These are phyloP conservation scores for Sycophila texana DNA, from an alignment of 2,888 invertebrate genomes.

Conservation along the genomic window DNA sequence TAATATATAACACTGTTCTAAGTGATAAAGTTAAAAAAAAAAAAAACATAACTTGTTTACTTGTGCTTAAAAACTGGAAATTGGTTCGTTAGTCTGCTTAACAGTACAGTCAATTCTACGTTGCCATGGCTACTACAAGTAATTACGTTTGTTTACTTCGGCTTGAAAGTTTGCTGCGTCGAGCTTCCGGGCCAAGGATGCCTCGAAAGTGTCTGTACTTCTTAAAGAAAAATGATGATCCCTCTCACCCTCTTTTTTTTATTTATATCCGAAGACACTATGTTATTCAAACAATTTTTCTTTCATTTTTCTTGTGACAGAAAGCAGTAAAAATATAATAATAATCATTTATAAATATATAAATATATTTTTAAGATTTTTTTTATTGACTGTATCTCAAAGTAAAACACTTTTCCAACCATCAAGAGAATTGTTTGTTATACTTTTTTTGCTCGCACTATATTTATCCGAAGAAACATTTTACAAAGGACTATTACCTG, in stretches of 20 bases:
- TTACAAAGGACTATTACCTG: conserved; percentile 19
- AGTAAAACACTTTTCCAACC: not conserved
- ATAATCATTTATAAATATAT: too few species aligned
- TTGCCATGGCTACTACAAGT: conserved; percentile 38
- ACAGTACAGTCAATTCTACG: conserved; percentile 2
- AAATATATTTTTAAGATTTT: not conserved
- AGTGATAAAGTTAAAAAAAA: too few species aligned
- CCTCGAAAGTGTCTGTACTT: conserved; percentile 13
- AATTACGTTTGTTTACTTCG: conserved; percentile 45
- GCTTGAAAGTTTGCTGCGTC: conserved; percentile 24
- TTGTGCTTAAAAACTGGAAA: too few species aligned
- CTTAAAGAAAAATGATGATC: conserved; percentile 27
- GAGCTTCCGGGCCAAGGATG: conserved; percentile 37
- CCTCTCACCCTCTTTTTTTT: not conserved
- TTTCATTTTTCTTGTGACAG: too few species aligned
- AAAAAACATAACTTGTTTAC: too few species aligned
- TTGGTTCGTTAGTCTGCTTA: not conserved
- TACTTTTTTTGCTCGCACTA: not conserved
- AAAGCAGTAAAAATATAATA: too few species aligned
- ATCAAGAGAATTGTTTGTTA: not conserved
- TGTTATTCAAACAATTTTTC: too few species aligned
- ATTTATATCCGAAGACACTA: too few species aligned
- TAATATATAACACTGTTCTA: too few species aligned
- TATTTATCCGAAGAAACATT: conserved; percentile 23
- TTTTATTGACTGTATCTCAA: not conserved